Percentiles rank a stretch among this genome's conserved stretches.
Conservation (phyloP, 2,797 vertebrate species). For the Tamandua tetradactyla region DNA sequence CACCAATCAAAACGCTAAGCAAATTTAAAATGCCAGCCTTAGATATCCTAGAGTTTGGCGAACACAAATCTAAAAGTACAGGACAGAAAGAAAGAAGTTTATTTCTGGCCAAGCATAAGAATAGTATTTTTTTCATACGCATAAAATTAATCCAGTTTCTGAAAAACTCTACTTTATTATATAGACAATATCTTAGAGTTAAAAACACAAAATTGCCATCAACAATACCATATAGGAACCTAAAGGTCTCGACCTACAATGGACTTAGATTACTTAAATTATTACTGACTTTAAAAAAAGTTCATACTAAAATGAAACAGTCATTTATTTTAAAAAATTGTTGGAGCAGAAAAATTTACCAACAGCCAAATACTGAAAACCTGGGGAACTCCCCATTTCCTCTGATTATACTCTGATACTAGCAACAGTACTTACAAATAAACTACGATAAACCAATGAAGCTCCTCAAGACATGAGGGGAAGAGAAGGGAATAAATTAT, state of each 20-base stretch:
- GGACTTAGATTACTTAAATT: not conserved
- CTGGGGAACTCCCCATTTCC: constrained; percentile 45
- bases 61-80: constrained; percentile 47
- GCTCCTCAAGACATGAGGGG: not conserved
- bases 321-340: constrained; percentile 17
- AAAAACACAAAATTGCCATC: constrained; percentile 9
- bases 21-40: constrained; percentile 52
- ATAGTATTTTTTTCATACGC: constrained; percentile 5
- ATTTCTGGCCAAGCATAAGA: constrained; percentile 22
- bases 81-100: not conserved
- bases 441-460: constrained; percentile 46
- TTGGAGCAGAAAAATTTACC: constrained; percentile 43
- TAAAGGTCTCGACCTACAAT: constrained; percentile 7
- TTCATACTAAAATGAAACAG: constrained; percentile 39
- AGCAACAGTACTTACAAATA: constrained; percentile 27
- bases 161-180: constrained; percentile 23
- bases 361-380: constrained; percentile 35
- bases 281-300: constrained; percentile 16
- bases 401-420: not conserved
- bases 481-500: not conserved
- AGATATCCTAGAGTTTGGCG: constrained; percentile 15
- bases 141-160: constrained; percentile 40
- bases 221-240: constrained; percentile 27
- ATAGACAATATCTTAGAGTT: not conserved
- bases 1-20: constrained; percentile 60